Conservation (phyloP, 2,888 invertebrate genomes). For the Stramonita haemastoma region DNA sequence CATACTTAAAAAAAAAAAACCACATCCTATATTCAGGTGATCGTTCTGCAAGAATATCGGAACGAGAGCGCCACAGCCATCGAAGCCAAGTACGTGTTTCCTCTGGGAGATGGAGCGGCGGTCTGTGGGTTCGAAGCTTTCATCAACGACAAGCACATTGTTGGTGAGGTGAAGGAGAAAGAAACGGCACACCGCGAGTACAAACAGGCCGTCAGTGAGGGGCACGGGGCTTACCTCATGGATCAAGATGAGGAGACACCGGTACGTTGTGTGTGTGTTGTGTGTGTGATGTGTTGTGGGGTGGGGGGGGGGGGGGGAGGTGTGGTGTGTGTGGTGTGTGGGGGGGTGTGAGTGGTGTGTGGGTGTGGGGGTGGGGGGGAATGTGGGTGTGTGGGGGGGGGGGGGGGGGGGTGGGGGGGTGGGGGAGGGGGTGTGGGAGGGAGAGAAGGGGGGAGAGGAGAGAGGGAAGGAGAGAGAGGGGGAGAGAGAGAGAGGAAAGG, state of each 20-base stretch:
- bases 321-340: too few species aligned
- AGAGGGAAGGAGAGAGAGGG: too few species aligned
- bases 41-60: conserved; percentile 74
- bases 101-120: conserved; percentile 77
- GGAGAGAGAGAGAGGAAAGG: neutral
- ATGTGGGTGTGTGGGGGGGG: too few species aligned
- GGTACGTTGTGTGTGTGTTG: conserved; percentile 57
- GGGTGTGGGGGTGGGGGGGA: too few species aligned
- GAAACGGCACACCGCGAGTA: conserved; percentile 76
- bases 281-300: neutral
- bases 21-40: conserved; percentile 63
- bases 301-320: neutral
- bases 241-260: conserved; percentile 77
- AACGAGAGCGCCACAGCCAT: conserved; percentile 67
- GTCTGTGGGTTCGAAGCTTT: conserved; percentile 79
- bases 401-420: too few species aligned
- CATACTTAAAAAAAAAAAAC: neutral
- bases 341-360: too few species aligned
- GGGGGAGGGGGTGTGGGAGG: too few species aligned
- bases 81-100: conserved; percentile 78
- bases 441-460: neutral
- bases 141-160: conserved; percentile 77
- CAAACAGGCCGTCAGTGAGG: conserved; percentile 76
- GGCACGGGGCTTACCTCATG: conserved; percentile 78
- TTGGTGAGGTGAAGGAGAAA: conserved; percentile 78